Evolutionary conservation across 2,113 vertebrate species (phyloP).

Genomic region (Shinisaurus crocodilurus): DNA sequence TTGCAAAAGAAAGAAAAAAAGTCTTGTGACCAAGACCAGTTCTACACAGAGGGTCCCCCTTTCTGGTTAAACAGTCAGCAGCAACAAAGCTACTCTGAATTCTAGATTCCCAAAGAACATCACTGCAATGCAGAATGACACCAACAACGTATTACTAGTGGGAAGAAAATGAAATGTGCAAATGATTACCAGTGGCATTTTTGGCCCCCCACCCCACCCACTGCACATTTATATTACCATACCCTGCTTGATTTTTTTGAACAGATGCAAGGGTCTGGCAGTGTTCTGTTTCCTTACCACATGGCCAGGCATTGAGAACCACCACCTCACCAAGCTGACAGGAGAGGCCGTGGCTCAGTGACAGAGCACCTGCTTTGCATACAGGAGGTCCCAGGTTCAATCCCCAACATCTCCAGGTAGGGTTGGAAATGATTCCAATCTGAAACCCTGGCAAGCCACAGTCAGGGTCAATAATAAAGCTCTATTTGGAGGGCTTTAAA

Average conservation of each 20-base stretch:
- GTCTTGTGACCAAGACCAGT: conserved; percentile 80
- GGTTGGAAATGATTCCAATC: too few relatives aligned
- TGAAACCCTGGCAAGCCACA: too few relatives aligned
- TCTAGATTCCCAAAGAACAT: neutral
- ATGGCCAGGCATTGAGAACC: neutral
- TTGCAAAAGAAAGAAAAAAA: neutral
- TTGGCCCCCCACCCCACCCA: too few relatives aligned
- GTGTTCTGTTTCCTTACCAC: too few relatives aligned
- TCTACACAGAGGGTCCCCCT: conserved; percentile 72
- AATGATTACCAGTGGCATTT: neutral
- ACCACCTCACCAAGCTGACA: neutral
- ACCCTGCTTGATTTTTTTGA: neutral
- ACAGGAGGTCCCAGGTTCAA: too few relatives aligned
- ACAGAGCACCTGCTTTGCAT: too few relatives aligned
- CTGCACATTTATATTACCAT: neutral
- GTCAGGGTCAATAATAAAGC: too few relatives aligned
- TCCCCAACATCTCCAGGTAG: too few relatives aligned
- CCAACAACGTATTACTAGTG: conserved; percentile 56
- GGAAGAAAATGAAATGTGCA: conserved; percentile 16
- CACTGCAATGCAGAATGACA: conserved; percentile 56
- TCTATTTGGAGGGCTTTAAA: too few relatives aligned
- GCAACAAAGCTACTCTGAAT: conserved; percentile 68
- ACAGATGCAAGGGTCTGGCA: too few relatives aligned
- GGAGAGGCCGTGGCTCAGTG: too few relatives aligned
- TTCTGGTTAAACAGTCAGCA: conserved; percentile 77